phyloP scores from a whole-genome alignment of 2,797 vertebrate genomes.

The Anolis apletophallus region DNA sequence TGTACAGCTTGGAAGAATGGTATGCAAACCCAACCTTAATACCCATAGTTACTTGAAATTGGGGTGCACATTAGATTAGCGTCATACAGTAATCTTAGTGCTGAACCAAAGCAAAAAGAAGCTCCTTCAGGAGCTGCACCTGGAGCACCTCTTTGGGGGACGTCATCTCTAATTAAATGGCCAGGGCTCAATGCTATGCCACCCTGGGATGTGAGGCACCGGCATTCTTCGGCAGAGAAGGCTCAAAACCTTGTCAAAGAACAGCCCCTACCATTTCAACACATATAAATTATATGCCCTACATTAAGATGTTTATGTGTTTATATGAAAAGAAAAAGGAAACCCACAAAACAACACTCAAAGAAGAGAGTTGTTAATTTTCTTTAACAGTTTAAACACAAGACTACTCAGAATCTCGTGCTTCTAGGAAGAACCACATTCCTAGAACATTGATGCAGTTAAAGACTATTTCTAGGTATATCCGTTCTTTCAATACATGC shows the following conservation, averaged over 20 bases:
- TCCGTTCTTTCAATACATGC: slow-evolving; percentile 68
- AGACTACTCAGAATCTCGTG: slow-evolving; percentile 62
- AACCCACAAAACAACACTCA: slow-evolving; percentile 5
- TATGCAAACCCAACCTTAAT: background rate
- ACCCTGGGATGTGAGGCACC: no score
- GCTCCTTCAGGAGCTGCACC: no score
- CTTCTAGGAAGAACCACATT: slow-evolving; percentile 82
- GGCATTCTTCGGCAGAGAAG: no score
- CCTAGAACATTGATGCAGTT: slow-evolving; percentile 47
- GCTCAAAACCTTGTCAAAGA: no score
- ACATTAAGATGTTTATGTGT: slow-evolving; percentile 26
- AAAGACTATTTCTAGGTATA: slow-evolving; percentile 79
- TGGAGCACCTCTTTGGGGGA: no score
- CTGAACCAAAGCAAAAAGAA: no score
- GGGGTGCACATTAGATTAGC: no score
- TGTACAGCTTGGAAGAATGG: no score
- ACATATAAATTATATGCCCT: background rate
- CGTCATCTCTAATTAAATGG: no score
- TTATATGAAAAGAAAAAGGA: slow-evolving; percentile 46
- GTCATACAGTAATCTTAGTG: no score
- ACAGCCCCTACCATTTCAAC: slow-evolving; percentile 20
- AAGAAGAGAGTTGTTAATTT: slow-evolving; percentile 57
- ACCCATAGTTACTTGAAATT: background rate
- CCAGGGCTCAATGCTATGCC: no score
- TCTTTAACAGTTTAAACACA: slow-evolving; percentile 59